Evolutionary conservation across 2,888 invertebrate species (phyloP), one percentile per base, ranked within the genome.

Genomic region (Tiliacea citrago): DNA sequence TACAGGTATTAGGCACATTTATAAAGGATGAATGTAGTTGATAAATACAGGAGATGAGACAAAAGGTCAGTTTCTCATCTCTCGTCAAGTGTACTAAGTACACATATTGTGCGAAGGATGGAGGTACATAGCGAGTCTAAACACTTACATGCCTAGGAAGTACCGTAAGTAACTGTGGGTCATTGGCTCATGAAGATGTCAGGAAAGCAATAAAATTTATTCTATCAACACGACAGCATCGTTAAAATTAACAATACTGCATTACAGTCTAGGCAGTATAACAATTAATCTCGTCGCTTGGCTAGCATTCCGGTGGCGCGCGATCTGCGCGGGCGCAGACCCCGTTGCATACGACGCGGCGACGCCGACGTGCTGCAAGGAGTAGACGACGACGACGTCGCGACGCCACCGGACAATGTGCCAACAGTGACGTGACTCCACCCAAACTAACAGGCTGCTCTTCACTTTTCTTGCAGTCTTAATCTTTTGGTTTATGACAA

Each of bases 171-270:
- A 88, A 89, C 92, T 91, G 90, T 92, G 90, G 94, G 94, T 94
- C 94, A 94, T 93, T 94, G 94, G 93, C 94, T 94, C 93, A 93
- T 92, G 92, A 92, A 94, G 92, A 93, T 92, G 92, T 93, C 92
- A 90, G 91, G 91, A 91, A 91, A 92, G 92, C 90, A 92, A 93
- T 94, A 93, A 93, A 93, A 93, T 90, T 86, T 91, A 91, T 91
- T 91, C 91, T 91, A 92, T 87, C 84, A 87, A 87, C 88, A 89
- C 86, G 88, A 88, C 89, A 88, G 88, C 86, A 91, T 90, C 91
- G 90, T 91, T 91, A 88, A 90, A 91, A 89, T 90, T 89, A 90
- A 91, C 92, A 91, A 92, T 91, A 88, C 88, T 86, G 82, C 86
- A 87, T 87, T 88, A 83, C 83, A 83, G 84, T 82, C 85, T 85